Evolutionary conservation across 1,140 invertebrate genomes (phyloP).

Genomic region (Stegodyphus mimosarum): DNA sequence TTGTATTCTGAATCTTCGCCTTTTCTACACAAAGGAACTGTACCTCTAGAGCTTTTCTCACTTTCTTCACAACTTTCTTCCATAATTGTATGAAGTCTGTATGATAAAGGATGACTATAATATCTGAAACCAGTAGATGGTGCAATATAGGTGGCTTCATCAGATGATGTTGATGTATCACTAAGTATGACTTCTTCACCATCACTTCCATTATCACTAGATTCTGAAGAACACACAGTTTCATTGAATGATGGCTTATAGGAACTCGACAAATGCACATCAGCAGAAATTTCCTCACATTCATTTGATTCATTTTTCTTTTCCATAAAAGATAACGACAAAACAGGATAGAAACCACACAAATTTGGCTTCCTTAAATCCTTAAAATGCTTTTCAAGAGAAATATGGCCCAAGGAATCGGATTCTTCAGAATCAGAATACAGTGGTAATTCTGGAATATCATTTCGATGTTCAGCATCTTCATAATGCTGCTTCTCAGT

Average conservation of each 20-base stretch:
- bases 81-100: constrained; percentile 91
- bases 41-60: constrained; percentile 71
- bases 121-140: constrained; percentile 24
- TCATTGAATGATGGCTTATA: constrained; percentile 36
- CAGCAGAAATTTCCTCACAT: background rate
- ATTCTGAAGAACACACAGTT: constrained; percentile 51
- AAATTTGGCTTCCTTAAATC: constrained; percentile 12
- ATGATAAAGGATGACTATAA: constrained; percentile 66
- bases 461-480: background rate
- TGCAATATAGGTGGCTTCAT: constrained; percentile 56
- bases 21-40: constrained; percentile 32
- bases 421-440: constrained; percentile 21
- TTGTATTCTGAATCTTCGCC: constrained; percentile 41
- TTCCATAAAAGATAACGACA: constrained; percentile 23
- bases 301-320: constrained; percentile 27
- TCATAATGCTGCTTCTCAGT: background rate
- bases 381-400: constrained; percentile 35
- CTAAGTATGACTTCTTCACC: constrained; percentile 61
- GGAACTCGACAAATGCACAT: constrained; percentile 21
- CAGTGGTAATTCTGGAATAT: background rate
- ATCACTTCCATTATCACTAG: constrained; percentile 59
- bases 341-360: constrained; percentile 36
- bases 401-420: background rate
- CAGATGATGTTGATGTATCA: constrained; percentile 58
- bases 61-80: constrained; percentile 92